Base-by-base conservation (phyloP, 2,888 invertebrate species). In the Bursaphelenchus okinawaensis region DNA sequence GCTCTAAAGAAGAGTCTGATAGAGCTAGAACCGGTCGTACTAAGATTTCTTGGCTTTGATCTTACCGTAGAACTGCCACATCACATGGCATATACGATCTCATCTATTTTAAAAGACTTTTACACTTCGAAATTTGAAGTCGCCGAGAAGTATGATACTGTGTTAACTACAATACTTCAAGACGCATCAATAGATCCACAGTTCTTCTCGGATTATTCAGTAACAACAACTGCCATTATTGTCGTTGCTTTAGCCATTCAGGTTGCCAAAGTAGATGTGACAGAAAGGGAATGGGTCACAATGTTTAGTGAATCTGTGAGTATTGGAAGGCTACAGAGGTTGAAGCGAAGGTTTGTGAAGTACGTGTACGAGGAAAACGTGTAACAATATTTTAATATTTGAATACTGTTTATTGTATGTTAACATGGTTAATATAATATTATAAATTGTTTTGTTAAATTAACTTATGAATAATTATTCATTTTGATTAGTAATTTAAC, bases 261-360 rank as follows among this genome's bases (percentile, higher is more conserved):
- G 23, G 9, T 59, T 9, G 1, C 27, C 2, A 27, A 59, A n/a
- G 19, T 59, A 20, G 22, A 22, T 16, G 20, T 59, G 19, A 52
- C 4, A 20, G 60, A 59, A 19, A 20, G 20, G 16, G 4, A 16
- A 8, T 59, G 60, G 60, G 3, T 27, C 3, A 20, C 50, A 12
- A 2, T 59, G 16, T 51, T 59, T 26, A 59, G 23, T 20, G 22
- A 29, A 8, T n/a, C 19, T 20, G 3, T 52, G 20, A 59, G 52
- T 19, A 19, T 29, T 29, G 16, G 19, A 1, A 31, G 60, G 9
- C 50, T 59, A n/a, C 60, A 59, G 6, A 54, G 50, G 28, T 19
- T 59, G 50, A 59, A 59, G 51, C 60, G 60, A 16, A 31, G 60
- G 22, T 59, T 59, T 50, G 24, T 59, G 20, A 19, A 50, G 8